Percentiles rank a stretch among this genome's conserved stretches.
Conservation (phyloP, 2,113 vertebrate genomes). For the Rhynchomys soricoides region DNA sequence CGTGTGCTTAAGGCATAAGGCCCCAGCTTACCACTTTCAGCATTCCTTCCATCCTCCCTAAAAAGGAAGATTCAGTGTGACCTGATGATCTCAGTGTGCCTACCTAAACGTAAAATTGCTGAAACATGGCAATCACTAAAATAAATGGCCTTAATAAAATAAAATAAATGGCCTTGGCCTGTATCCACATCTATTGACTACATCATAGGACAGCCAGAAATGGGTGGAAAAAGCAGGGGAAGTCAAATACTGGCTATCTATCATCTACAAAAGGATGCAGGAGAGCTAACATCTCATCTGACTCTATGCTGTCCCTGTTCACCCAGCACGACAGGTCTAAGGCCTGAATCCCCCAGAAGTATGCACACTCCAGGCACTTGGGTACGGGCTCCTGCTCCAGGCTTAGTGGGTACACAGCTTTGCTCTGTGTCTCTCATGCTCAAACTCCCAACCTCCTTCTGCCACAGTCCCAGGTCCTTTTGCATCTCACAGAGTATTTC, state of each 20-base stretch:
- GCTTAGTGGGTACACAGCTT: background rate
- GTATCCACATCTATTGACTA: background rate
- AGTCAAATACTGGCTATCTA: background rate
- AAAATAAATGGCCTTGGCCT: background rate
- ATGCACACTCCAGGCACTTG: fast-evolving
- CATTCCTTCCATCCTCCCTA: background rate
- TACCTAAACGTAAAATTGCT: background rate
- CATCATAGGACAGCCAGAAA: background rate
- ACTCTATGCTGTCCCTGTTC: background rate
- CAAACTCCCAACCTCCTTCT: background rate
- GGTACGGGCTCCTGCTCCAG: fast-evolving
- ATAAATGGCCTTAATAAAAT: background rate
- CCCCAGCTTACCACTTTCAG: background rate
- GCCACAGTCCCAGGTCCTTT: background rate
- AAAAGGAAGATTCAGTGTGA: background rate
- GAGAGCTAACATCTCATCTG: background rate
- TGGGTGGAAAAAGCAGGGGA: background rate
- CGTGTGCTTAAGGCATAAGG: background rate
- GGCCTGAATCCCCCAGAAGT: background rate
- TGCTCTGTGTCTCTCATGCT: background rate
- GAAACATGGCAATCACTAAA: background rate
- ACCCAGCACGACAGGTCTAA: fast-evolving
- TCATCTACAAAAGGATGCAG: background rate
- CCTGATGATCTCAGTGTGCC: background rate
- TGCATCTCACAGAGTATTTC: background rate